Evolutionary conservation across 2,797 vertebrate genomes (phyloP).

Genomic region (Gymnopithys bicolor): DNA sequence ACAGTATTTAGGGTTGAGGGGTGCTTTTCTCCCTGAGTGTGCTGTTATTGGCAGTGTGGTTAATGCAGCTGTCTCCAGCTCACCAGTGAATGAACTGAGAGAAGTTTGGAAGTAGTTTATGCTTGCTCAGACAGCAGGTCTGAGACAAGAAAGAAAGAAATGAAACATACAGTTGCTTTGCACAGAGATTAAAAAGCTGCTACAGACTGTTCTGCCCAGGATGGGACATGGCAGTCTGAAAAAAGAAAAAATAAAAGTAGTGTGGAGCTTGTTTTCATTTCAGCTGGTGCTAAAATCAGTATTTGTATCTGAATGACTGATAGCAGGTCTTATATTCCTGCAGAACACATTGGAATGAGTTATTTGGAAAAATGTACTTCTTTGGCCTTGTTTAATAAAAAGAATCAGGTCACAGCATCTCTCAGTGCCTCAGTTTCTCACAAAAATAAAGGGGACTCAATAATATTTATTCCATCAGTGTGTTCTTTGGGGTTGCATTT

Average conservation of each 20-base stretch:
- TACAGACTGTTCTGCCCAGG: background rate
- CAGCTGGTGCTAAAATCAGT: background rate
- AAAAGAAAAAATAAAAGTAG: background rate
- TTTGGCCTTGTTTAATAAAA: background rate
- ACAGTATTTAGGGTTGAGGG: background rate
- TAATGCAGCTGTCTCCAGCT: background rate
- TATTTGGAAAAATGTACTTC: fast-evolving
- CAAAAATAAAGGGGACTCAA: background rate
- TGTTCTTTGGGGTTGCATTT: background rate
- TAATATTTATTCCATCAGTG: background rate
- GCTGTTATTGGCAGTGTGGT: background rate
- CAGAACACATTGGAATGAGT: background rate
- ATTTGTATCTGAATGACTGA: background rate
- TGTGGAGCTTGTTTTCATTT: background rate
- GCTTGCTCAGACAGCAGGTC: background rate
- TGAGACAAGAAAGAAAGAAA: background rate
- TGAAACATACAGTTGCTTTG: background rate
- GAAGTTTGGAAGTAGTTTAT: background rate
- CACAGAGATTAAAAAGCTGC: background rate
- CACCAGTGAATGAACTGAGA: background rate
- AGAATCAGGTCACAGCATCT: background rate
- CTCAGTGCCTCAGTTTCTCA: background rate
- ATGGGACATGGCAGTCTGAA: fast-evolving
- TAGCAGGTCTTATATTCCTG: background rate
- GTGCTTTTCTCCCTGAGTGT: background rate